Evolutionary conservation across 2,113 vertebrate species (phyloP).

Genomic region (Haliaeetus leucogaster): DNA sequence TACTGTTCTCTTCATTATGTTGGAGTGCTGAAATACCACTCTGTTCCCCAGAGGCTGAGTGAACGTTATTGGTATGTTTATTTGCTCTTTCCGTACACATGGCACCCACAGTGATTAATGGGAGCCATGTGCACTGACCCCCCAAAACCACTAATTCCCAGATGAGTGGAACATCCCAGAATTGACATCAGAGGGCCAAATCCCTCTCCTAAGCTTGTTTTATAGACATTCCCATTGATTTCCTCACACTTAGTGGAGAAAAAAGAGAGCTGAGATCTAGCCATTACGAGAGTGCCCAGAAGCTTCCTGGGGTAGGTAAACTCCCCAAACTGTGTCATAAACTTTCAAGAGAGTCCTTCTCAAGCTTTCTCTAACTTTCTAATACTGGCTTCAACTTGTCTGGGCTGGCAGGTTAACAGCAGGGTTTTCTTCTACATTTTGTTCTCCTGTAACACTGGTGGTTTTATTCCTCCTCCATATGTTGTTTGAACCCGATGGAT

Average conservation of each 20-base stretch:
- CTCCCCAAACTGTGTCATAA: background rate
- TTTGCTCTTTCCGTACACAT: background rate
- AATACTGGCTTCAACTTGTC: background rate
- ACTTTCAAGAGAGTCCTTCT: background rate
- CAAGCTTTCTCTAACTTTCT: background rate
- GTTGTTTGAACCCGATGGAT: background rate
- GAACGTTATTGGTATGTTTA: background rate
- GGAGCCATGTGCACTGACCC: background rate
- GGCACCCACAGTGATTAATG: background rate
- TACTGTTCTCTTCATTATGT: background rate
- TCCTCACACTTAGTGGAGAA: background rate
- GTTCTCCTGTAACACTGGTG: background rate
- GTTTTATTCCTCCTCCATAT: accelerated
- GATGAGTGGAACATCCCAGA: background rate
- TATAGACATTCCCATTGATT: background rate
- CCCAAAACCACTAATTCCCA: background rate
- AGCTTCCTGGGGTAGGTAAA: background rate
- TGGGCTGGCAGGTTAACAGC: background rate
- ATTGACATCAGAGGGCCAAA: background rate
- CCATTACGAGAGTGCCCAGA: background rate
- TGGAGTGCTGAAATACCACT: background rate
- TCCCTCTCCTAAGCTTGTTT: background rate
- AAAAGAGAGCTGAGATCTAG: background rate
- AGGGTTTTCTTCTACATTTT: background rate
- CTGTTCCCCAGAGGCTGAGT: background rate